These are phyloP conservation scores for Beris morrisii DNA, from an alignment of 2,888 invertebrate genomes.

Conservation along the genomic window DNA sequence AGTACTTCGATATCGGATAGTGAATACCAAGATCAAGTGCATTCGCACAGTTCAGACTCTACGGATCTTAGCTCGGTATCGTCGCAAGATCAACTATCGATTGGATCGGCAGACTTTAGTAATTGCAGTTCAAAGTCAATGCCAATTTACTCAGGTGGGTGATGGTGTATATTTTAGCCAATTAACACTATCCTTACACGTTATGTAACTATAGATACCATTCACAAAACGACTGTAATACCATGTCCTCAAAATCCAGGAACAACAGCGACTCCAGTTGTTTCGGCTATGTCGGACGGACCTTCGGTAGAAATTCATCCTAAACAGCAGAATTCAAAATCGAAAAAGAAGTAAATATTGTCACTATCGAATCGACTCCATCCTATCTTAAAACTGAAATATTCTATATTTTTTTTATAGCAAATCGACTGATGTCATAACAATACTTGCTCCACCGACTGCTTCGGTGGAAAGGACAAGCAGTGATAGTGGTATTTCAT, in stretches of 20 bases:
- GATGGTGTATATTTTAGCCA: too few species aligned
- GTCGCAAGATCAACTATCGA: constrained; percentile 10
- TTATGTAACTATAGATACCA: too few species aligned
- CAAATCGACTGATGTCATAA: constrained; percentile 49
- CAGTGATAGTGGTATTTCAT: not conserved
- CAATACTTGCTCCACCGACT: constrained; percentile 19
- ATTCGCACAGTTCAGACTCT: not conserved
- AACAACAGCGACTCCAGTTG: constrained; percentile 61
- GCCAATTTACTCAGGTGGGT: constrained; percentile 7
- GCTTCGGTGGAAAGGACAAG: not conserved
- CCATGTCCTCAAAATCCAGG: constrained; percentile 39
- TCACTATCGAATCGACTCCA: not conserved
- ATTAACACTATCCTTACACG: too few species aligned
- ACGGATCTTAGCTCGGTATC: not conserved
- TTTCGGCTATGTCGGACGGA: constrained; percentile 71
- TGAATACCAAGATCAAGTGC: constrained; percentile 17
- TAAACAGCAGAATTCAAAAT: constrained; percentile 57
- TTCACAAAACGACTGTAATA: constrained; percentile 44
- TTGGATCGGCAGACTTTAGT: not conserved
- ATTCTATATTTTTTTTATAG: constrained; percentile 41
- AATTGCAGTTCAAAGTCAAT: constrained; percentile 5
- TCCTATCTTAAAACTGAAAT: not conserved
- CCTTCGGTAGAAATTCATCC: constrained; percentile 58
- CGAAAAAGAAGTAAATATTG: constrained; percentile 46
- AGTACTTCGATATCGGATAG: constrained; percentile 28